Conservation (phyloP, 2,797 vertebrate genomes). For the Paguma larvata region DNA sequence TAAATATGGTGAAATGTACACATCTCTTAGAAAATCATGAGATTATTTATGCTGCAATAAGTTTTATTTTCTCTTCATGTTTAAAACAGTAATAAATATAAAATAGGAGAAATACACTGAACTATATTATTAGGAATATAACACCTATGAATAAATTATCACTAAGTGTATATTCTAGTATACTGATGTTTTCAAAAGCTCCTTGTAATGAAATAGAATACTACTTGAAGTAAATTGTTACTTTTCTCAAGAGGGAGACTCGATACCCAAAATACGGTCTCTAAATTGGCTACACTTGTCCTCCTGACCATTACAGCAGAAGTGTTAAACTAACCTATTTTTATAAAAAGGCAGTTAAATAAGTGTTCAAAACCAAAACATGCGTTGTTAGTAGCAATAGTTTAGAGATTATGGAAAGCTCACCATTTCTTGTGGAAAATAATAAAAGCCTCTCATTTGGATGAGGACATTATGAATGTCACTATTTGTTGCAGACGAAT, state of each 20-base stretch:
- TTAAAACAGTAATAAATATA: background rate
- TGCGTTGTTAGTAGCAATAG: background rate
- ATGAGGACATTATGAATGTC: background rate
- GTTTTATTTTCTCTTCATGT: background rate
- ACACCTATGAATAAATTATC: background rate
- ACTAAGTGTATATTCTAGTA: background rate
- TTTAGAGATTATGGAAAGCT: background rate
- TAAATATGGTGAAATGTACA: conserved; percentile 15
- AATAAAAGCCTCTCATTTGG: background rate
- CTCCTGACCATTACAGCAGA: background rate
- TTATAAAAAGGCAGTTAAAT: background rate
- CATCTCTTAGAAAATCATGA: background rate
- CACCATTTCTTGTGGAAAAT: background rate
- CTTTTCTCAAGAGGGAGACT: background rate
- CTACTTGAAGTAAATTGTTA: background rate
- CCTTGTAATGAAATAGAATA: background rate
- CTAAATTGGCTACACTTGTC: background rate
- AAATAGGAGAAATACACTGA: background rate
- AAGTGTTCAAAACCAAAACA: background rate
- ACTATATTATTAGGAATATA: background rate
- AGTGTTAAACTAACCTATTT: background rate
- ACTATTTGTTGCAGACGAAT: background rate
- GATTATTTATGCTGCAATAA: background rate
- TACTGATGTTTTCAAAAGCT: background rate
- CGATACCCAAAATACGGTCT: background rate